These are phyloP conservation scores for Aphodius granarius DNA, from an alignment of 2,888 invertebrate species.

Conservation along the genomic window DNA sequence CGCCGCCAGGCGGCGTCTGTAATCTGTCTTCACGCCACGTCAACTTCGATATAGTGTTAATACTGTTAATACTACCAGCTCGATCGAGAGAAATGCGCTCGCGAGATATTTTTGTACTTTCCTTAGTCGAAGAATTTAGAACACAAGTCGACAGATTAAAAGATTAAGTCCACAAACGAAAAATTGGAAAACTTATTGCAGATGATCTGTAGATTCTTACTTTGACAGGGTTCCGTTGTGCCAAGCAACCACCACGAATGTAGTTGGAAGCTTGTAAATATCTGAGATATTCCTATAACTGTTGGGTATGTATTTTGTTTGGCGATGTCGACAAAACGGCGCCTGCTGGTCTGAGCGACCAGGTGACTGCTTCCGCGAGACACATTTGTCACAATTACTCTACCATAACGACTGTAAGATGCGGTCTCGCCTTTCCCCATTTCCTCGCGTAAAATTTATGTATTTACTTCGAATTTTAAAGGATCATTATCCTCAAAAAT, in stretches of 20 bases:
- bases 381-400: slow-evolving; percentile 10
- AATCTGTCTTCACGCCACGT: slow-evolving; percentile 12
- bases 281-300: not conserved
- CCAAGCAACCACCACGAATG: not conserved
- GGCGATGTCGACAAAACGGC: not conserved
- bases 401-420: not conserved
- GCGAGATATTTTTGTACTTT: not conserved
- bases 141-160: not conserved
- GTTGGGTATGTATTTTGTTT: not conserved
- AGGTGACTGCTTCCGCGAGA: slow-evolving; percentile 11
- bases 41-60: not conserved
- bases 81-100: not conserved
- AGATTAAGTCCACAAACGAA: no score
- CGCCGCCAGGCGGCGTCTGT: not conserved
- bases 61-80: not conserved
- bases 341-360: not conserved
- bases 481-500: not conserved
- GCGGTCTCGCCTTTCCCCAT: not conserved
- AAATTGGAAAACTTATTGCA: no score
- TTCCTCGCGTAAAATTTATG: not conserved
- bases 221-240: no score
- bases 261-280: no score
- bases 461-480: not conserved
- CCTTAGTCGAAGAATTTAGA: not conserved
- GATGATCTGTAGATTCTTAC: no score